These are phyloP conservation scores for Mythimna lalbum DNA, from an alignment of 2,888 invertebrate species.

Conservation along the genomic window DNA sequence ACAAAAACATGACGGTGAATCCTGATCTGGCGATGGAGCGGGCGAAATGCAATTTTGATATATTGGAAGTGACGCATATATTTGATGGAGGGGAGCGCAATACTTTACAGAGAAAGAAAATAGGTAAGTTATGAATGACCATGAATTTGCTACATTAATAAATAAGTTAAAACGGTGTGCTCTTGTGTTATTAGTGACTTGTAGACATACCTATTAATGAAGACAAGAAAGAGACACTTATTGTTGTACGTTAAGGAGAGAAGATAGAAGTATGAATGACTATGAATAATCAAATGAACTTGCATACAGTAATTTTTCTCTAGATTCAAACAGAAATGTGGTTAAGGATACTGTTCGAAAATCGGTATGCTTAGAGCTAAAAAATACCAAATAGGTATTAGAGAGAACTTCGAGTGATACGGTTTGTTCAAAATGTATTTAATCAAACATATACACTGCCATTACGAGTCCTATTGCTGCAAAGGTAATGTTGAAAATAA, in stretches of 20 bases:
- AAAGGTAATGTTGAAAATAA: neutral
- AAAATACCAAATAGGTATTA: neutral
- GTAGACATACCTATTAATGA: neutral
- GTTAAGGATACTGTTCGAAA: neutral
- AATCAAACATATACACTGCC: neutral
- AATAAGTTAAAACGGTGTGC: neutral
- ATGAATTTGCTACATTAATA: neutral
- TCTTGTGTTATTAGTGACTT: neutral
- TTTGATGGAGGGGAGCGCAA: constrained; percentile 94
- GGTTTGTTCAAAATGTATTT: neutral
- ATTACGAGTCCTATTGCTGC: neutral
- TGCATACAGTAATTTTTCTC: no score
- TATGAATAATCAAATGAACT: neutral
- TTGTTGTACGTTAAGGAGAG: neutral
- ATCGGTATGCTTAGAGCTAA: neutral
- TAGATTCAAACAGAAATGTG: neutral
- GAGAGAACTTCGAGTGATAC: neutral
- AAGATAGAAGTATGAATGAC: neutral
- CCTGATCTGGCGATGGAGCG: constrained; percentile 93
- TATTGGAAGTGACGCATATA: constrained; percentile 93
- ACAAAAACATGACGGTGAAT: constrained; percentile 83
- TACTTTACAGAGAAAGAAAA: constrained; percentile 91
- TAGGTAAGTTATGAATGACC: constrained; percentile 74
- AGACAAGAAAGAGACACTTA: no score
- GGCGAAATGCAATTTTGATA: constrained; percentile 92